Conservation (phyloP, 2,888 invertebrate species). For the Parnassius glacialis region DNA sequence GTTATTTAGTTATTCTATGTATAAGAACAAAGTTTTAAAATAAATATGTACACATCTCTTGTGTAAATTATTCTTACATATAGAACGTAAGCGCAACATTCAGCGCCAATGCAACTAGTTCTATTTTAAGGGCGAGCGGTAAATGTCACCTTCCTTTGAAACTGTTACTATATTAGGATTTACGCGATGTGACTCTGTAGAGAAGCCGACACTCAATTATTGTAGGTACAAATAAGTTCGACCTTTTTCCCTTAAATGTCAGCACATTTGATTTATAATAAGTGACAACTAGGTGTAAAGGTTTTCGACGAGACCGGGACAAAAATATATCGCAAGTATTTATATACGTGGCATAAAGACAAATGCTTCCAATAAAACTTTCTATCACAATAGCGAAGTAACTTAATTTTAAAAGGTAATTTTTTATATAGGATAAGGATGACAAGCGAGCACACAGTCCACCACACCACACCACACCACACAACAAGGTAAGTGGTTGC, state of each 20-base stretch:
- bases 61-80: neutral
- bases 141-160: conserved; percentile 2
- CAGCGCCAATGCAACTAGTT: neutral
- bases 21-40: neutral
- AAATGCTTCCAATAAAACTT: neutral
- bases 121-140: conserved; percentile 2
- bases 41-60: neutral
- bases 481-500: too few relatives aligned
- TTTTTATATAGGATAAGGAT: too few relatives aligned
- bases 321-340: neutral
- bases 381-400: neutral
- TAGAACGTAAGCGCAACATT: neutral
- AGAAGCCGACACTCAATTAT: conserved; percentile 7
- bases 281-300: neutral
- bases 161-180: neutral
- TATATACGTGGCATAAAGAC: neutral
- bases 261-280: conserved; percentile 14
- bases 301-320: neutral
- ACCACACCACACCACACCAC: too few relatives aligned
- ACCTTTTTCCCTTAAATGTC: conserved; percentile 24
- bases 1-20: conserved; percentile 2
- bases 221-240: conserved; percentile 13
- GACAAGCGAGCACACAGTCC: too few relatives aligned
- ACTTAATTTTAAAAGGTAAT: neutral
- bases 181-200: neutral